Conservation (phyloP, 2,797 vertebrate species). For the Aldrovandia affinis region DNA sequence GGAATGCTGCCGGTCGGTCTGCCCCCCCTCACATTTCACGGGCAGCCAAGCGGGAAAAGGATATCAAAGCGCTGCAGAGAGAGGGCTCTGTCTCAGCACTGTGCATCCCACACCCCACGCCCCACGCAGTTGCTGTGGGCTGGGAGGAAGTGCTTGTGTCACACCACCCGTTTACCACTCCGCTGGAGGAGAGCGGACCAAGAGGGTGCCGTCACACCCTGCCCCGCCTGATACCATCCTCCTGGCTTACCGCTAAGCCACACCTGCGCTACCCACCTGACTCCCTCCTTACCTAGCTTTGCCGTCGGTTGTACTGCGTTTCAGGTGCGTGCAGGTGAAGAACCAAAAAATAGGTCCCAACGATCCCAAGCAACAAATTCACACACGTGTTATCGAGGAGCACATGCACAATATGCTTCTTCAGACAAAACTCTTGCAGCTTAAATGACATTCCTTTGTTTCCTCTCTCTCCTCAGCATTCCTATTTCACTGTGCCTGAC, state of each 20-base stretch:
- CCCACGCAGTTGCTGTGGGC: not conserved
- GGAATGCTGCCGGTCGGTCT: constrained; percentile 70
- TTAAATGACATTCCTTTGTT: constrained; percentile 13
- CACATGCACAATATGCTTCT: not conserved
- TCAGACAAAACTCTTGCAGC: not conserved
- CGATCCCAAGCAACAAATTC: not conserved
- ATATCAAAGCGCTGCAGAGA: constrained; percentile 61
- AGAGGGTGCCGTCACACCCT: not conserved
- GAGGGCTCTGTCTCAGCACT: constrained; percentile 46
- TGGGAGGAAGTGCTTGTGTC: not conserved
- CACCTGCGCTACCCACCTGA: not conserved
- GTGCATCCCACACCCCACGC: not conserved
- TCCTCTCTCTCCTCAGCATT: constrained; percentile 78
- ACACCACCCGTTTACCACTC: not conserved
- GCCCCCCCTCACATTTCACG: constrained; percentile 61
- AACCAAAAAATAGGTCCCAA: not conserved
- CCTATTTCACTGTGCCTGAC: constrained; percentile 94
- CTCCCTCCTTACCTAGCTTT: not conserved
- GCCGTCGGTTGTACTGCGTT: not conserved
- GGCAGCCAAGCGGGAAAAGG: constrained; percentile 65
- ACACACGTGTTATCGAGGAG: too few species aligned
- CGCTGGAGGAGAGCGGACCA: not conserved
- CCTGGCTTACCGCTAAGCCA: not conserved
- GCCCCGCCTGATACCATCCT: not conserved
- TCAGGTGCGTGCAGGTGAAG: constrained; percentile 36